A percentile compares a stretch with the other conserved stretches of the same genome.
These are phyloP conservation scores for Acanthurus leucopareius DNA, from an alignment of 2,797 vertebrate genomes.

Conservation along the genomic window DNA sequence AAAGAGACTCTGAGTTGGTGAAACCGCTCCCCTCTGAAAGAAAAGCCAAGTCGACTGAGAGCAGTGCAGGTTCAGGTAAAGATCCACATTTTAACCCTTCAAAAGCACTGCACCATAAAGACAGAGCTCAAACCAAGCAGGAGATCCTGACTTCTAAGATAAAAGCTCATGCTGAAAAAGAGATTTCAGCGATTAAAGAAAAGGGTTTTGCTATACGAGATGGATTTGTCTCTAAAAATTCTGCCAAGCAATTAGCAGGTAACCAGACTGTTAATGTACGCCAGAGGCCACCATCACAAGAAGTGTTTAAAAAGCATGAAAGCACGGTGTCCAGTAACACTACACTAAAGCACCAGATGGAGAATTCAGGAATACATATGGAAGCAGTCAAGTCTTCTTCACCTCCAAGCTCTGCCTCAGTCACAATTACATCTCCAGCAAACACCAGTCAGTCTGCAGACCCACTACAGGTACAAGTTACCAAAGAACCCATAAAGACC, in stretches of 20 bases:
- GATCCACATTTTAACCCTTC: constrained; percentile 58
- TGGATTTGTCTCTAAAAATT: constrained; percentile 71
- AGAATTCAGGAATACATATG: constrained; percentile 38
- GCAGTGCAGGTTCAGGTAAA: constrained; percentile 57
- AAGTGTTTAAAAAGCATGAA: constrained; percentile 59
- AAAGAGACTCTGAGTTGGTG: constrained; percentile 39
- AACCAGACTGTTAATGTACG: constrained; percentile 57
- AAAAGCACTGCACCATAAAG: constrained; percentile 74
- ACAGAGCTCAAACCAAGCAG: constrained; percentile 85
- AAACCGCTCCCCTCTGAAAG: constrained; percentile 53
- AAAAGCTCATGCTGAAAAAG: constrained; percentile 89
- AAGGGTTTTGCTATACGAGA: constrained; percentile 81
- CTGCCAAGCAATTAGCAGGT: constrained; percentile 61
- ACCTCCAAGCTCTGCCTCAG: constrained; percentile 27
- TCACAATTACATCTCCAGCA: constrained; percentile 29
- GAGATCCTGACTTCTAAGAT: constrained; percentile 87
- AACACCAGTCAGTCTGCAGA: constrained; percentile 22
- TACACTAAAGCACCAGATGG: constrained; percentile 54
- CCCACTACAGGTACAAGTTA: constrained; percentile 38
- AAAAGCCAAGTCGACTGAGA: constrained; percentile 67
- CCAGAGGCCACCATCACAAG: constrained; percentile 69
- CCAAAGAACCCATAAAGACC: constrained; percentile 39
- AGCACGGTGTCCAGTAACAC: constrained; percentile 37
- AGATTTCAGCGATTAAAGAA: constrained; percentile 88
- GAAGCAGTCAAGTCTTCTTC: constrained; percentile 34